Evolutionary conservation across 1,140 invertebrate genomes (phyloP), one percentile per base, ranked within the genome.

Genomic region (Meloidogyne exigua): DNA sequence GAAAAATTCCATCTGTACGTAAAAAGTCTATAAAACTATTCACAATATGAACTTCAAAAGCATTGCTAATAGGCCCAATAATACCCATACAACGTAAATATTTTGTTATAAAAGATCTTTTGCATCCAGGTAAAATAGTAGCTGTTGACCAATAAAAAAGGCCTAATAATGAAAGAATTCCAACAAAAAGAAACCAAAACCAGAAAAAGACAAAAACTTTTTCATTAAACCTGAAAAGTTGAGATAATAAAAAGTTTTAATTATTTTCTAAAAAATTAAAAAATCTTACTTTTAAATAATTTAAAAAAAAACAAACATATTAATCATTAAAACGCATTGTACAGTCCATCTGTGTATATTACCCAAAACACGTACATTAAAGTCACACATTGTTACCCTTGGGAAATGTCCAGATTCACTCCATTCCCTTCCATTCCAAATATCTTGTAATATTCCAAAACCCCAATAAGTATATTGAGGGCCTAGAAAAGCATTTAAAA

Each of bases 161-260:
- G n/a, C 80, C 80, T n/a, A 84, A 42, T 15, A 87, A 26, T 7
- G 86, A 85, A 12, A 87, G 62, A n/a, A 81, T 26, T n/a, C 85
- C 85, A 28, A 87, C 79, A 36, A 87, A 76, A 15, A 87, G 23
- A 72, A 87, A 88, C 85, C 85, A 87, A 72, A 87, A 87, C 84
- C 76, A 84, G 63, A 84, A 82, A 73, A 85, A 87, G 4, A 85
- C 36, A 65, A 83, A 87, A 26, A 87, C 83, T 73, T 86, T 86
- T 67, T 86, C 94, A 88, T 96, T 95, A 88, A 95, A 93, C 87
- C 95, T 95, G 89, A 18, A 18, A 21, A 18, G n/a, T 18, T 2
- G 13, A 67, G 10, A 28, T 7, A 9, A 32, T 7, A 9, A 9
- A 11, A 32, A 10, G 3, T 65, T 10, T 23, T 25, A 65, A 65